Conservation (phyloP, 2,113 vertebrate genomes). For the Phaethon lepturus region DNA sequence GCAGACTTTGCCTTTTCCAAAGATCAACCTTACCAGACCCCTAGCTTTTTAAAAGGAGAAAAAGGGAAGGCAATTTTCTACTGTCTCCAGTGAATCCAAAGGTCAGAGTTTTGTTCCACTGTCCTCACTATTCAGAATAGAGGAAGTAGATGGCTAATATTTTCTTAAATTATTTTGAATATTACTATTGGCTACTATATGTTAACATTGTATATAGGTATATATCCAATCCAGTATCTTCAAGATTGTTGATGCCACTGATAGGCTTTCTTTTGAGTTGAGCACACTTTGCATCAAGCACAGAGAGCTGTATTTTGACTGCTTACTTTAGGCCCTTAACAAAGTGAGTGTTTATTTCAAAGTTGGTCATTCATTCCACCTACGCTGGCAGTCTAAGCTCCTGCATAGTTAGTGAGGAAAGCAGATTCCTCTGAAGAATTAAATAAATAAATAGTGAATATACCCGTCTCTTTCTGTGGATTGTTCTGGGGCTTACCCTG, state of each 20-base stretch:
- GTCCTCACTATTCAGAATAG: neutral
- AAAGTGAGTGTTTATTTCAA: neutral
- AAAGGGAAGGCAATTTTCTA: neutral
- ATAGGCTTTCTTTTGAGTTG: neutral
- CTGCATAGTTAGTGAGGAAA: neutral
- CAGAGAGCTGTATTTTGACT: neutral
- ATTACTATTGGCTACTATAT: neutral
- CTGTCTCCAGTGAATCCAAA: neutral
- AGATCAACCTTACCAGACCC: neutral
- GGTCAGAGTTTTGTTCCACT: neutral
- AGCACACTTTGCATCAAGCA: neutral
- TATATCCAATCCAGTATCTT: neutral
- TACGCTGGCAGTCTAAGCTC: neutral
- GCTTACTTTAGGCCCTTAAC: neutral
- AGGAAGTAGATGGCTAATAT: neutral
- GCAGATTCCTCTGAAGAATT: neutral
- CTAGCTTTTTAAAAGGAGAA: neutral
- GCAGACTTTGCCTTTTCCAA: neutral
- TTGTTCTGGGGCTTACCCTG: neutral
- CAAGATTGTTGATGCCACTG: neutral
- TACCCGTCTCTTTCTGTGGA: neutral
- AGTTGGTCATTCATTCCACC: neutral
- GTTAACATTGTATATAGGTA: neutral
- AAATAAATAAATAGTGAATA: neutral
- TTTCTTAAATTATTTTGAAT: neutral